phyloP scores from a whole-genome alignment of 1,140 invertebrate genomes.

The Procambarus virginalis region DNA sequence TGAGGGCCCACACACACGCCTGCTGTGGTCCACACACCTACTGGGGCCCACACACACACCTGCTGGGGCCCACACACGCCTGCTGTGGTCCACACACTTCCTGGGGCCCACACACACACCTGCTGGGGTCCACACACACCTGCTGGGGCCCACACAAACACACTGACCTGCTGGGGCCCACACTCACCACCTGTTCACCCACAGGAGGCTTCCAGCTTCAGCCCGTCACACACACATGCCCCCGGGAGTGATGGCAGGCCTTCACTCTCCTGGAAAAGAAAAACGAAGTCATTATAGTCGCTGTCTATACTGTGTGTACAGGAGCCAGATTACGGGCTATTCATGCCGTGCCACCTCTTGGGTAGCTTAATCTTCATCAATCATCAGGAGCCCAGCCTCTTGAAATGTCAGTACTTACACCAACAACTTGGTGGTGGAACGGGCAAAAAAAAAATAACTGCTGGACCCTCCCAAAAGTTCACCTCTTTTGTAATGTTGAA shows the following conservation, averaged over 20 bases:
- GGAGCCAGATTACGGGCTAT: too few relatives aligned
- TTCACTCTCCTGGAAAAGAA: neutral
- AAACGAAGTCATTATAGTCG: too few relatives aligned
- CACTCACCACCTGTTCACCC: neutral
- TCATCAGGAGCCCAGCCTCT: too few relatives aligned
- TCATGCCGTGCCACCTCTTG: too few relatives aligned
- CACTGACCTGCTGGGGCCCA: neutral
- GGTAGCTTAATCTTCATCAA: too few relatives aligned
- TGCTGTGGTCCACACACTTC: neutral
- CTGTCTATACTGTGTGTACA: too few relatives aligned
- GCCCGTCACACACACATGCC: neutral
- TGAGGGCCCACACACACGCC: neutral
- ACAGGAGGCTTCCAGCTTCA: neutral
- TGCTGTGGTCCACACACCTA: neutral
- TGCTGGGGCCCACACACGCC: neutral
- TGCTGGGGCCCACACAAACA: neutral
- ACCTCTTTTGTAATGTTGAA: too few relatives aligned
- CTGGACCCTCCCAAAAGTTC: too few relatives aligned
- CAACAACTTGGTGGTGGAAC: too few relatives aligned
- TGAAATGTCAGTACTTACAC: too few relatives aligned
- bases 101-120: neutral
- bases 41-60: neutral
- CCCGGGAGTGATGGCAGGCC: neutral
- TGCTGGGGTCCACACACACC: neutral
- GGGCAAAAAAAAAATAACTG: too few relatives aligned